Percentiles rank a stretch among this genome's conserved stretches.
Conservation (phyloP, 2,888 invertebrate genomes). For the Apamea monoglypha region DNA sequence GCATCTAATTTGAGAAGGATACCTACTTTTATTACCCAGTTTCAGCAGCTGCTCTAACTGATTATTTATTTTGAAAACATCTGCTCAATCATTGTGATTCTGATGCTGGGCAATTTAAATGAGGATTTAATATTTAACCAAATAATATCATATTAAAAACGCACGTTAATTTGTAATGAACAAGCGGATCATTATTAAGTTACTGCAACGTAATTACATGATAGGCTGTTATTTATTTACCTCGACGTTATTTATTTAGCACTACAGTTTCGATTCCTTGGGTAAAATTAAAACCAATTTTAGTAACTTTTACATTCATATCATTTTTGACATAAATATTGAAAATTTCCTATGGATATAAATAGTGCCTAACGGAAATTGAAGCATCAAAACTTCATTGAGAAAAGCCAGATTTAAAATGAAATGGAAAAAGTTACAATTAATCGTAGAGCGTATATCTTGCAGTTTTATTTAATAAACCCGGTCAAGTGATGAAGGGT, state of each 20-base stretch:
- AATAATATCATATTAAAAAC: constrained; percentile 4
- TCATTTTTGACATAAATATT: neutral
- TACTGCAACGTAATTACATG: neutral
- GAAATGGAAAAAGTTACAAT: neutral
- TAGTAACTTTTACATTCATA: neutral
- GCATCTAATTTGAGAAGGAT: constrained; percentile 25
- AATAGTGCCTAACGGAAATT: neutral
- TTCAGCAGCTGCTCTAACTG: neutral
- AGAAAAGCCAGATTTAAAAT: neutral
- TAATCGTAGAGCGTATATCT: neutral
- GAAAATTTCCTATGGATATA: neutral
- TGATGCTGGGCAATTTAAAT: neutral
- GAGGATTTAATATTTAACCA: neutral
- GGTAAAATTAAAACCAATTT: neutral
- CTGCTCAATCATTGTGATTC: neutral
- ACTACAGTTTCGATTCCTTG: neutral
- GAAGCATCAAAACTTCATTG: neutral
- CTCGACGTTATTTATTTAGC: neutral
- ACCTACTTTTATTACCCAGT: neutral
- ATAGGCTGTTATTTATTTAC: constrained; percentile 6
- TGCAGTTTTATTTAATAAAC: neutral
- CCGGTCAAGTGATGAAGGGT: too few species aligned
- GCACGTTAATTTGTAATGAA: constrained; percentile 22
- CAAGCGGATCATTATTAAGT: constrained; percentile 10
- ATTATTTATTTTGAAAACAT: neutral